Evolutionary conservation across 1,140 invertebrate genomes (phyloP), one percentile per base, ranked within the genome.

Genomic region (Calliphora vicina): DNA sequence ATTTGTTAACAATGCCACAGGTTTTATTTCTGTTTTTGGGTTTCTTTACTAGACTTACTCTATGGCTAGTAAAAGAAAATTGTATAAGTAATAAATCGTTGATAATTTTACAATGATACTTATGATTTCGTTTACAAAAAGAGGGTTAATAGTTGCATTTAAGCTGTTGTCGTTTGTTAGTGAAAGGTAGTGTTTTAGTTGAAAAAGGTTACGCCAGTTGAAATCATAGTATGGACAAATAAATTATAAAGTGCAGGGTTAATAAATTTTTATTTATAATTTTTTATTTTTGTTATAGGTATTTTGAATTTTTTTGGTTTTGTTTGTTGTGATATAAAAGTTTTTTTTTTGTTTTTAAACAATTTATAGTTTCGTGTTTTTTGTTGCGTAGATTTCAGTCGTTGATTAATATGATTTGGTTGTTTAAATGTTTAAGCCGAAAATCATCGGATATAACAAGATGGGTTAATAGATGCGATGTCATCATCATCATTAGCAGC

Each of bases 361-460:
- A 27, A 71, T 72, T 80, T 72, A 72, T 83, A 15, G 5, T 17
- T 80, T 80, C 35, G 42, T 43, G 42, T 67, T 73, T 12, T 81
- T 2, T 81, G 26, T 81, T 67, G 25, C 10, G 5, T 67, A 67
- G 61, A 57, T 67, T 67, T 81, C 82, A 84, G 84, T 84, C 83
- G 82, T 83, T 85, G 82, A 80, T 85, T 85, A 82, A 72, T 76
- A 82, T 83, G 83, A 83, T 82, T 80, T 84, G 71, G 25, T 57
- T 83, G 67, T 57, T 81, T 81, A 89, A 78, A 61, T 80, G 42
- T 84, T 86, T 85, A 87, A 89, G 88, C 87, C 88, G 88, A 90
- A 89, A 89, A 85, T 90, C 88, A 85, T 90, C 88, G 87, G 88
- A 86, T 86, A 90, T 89, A 85, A 90, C 87, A 88, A 90, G 88